phyloP scores from a whole-genome alignment of 1,140 invertebrate species.

The Drosophila athabasca region DNA sequence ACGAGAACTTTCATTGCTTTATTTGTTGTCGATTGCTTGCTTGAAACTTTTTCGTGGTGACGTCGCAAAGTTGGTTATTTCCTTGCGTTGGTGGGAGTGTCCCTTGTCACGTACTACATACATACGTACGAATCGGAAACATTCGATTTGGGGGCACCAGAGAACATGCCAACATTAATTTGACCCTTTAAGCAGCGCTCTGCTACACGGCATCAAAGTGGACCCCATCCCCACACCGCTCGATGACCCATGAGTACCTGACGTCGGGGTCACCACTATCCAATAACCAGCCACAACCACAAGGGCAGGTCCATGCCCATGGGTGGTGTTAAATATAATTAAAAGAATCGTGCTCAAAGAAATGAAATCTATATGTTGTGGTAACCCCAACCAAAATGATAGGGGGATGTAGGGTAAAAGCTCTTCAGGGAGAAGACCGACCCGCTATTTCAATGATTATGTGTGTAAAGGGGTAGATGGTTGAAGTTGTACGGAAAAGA shows the following conservation, averaged over 20 bases:
- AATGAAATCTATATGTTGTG: too few relatives aligned
- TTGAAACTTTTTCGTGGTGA: slow-evolving; percentile 19
- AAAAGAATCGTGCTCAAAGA: too few relatives aligned
- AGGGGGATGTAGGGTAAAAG: too few relatives aligned
- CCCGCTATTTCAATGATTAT: too few relatives aligned
- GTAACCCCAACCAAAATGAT: too few relatives aligned
- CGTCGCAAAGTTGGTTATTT: slow-evolving; percentile 3
- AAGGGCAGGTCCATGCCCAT: too few relatives aligned
- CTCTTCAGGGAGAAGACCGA: too few relatives aligned
- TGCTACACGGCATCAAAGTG: slow-evolving; percentile 11
- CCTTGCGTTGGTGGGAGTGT: slow-evolving; percentile 5
- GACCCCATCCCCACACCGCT: neutral
- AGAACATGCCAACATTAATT: slow-evolving; percentile 6
- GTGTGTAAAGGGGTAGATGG: too few relatives aligned
- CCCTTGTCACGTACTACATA: slow-evolving; percentile 6
- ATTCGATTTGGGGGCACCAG: slow-evolving; percentile 1
- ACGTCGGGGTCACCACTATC: slow-evolving; percentile 10
- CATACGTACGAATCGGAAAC: neutral
- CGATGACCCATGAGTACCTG: slow-evolving; percentile 2
- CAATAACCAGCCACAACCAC: too few relatives aligned
- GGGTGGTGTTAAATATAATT: too few relatives aligned
- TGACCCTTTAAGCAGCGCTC: slow-evolving; percentile 10
- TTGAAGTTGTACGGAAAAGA: too few relatives aligned
- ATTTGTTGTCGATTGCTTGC: too few relatives aligned
- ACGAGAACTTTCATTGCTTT: neutral